phyloP scores from a whole-genome alignment of 2,888 invertebrate genomes.

The Sarcophaga caerulescens region DNA sequence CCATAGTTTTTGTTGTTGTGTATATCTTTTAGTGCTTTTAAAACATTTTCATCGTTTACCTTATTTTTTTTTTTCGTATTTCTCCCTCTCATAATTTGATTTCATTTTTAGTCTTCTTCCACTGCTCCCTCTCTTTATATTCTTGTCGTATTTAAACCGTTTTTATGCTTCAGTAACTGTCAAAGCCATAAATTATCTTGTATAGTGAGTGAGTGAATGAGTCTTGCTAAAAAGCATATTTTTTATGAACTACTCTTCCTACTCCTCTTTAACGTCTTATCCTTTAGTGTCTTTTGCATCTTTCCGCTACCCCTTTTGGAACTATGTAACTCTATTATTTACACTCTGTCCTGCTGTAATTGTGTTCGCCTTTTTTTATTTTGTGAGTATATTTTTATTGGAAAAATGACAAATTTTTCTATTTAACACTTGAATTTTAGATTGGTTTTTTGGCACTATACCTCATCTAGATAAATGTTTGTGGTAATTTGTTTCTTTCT shows the following conservation, averaged over 20 bases:
- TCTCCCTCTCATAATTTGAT: neutral
- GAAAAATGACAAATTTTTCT: conserved; percentile 66
- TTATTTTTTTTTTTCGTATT: conserved; percentile 4
- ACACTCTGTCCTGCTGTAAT: conserved; percentile 1
- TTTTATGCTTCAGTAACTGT: conserved; percentile 67
- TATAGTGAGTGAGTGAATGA: conserved; percentile 33
- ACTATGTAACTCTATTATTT: conserved; percentile 38
- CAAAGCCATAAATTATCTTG: conserved; percentile 67
- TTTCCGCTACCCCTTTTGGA: neutral
- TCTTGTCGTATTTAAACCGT: conserved; percentile 44
- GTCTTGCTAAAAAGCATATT: conserved; percentile 29
- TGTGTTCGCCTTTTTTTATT: neutral
- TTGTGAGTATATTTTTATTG: conserved; percentile 45
- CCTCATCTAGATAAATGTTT: conserved; percentile 49
- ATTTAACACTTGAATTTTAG: conserved; percentile 65
- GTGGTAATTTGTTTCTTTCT: conserved; percentile 6
- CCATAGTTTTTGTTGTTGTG: conserved; percentile 1
- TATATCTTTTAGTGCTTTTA: conserved; percentile 7
- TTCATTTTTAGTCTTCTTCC: neutral
- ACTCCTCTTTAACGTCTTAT: neutral
- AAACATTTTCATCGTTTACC: conserved; percentile 44
- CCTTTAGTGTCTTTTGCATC: too few relatives aligned
- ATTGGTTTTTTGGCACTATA: conserved; percentile 59
- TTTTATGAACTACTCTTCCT: conserved; percentile 23
- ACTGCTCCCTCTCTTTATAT: neutral